Conservation (phyloP, 2,113 vertebrate species). For the Oxygymnocypris stewartii region DNA sequence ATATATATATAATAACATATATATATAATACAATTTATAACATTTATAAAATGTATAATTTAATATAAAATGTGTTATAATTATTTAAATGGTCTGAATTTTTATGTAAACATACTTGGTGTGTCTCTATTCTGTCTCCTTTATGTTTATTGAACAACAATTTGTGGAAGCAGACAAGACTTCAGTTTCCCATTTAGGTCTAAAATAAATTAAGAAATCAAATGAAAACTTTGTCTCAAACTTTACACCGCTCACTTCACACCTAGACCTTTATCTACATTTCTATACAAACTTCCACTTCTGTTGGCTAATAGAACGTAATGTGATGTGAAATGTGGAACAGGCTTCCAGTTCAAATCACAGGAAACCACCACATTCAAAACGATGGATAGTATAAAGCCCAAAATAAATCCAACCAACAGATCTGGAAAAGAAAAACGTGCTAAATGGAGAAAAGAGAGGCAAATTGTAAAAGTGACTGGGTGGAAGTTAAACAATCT, state of each 20-base stretch:
- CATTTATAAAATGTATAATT: not conserved
- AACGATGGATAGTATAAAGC: not conserved
- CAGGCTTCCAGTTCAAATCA: not conserved
- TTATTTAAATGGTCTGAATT: not conserved
- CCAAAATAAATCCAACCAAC: not conserved
- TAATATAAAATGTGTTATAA: not conserved
- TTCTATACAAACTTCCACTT: not conserved
- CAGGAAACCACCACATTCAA: not conserved
- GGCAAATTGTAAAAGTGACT: constrained; percentile 13
- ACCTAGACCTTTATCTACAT: not conserved
- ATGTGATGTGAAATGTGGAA: not conserved
- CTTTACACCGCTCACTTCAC: not conserved
- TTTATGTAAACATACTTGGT: not conserved
- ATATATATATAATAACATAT: not conserved
- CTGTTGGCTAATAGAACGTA: not conserved
- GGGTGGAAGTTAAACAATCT: constrained; percentile 25
- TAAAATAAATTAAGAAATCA: not conserved
- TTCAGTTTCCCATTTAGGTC: not conserved
- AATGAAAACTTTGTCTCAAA: not conserved
- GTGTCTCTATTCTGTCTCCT: not conserved
- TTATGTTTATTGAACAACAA: not conserved
- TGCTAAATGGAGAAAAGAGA: not conserved
- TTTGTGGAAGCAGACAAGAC: not conserved
- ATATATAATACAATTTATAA: too few species aligned
- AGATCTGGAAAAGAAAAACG: constrained; percentile 1